Base-by-base conservation (phyloP, 2,888 invertebrate species). In the Plebejus melissa region DNA sequence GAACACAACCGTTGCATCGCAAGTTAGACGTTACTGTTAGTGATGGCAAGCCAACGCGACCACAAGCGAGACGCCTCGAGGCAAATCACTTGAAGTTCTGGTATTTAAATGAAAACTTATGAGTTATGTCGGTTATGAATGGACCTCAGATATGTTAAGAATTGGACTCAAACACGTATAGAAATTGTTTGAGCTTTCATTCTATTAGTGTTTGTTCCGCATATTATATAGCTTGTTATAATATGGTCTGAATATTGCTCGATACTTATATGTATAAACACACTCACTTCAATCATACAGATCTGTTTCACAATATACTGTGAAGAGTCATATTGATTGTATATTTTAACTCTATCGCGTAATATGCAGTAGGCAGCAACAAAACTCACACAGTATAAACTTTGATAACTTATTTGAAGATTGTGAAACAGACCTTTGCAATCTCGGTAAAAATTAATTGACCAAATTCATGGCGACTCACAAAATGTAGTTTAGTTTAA, bases 11-110 rank as follows among this genome's bases (percentile, higher is more conserved):
- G 65, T 36, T 65, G 65, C 65, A 36, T 13, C 65, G 22, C 11
- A 4, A 65, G 32, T 65, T 65, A 65, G 46, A 32, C 74, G 77
- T 80, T 80, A 80, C 78, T 65, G 77, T 80, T 80, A 80, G 78
- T 65, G 65, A 36, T 76, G 75, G 76, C 74, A 79, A 79, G 79
- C 79, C 79, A 79, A 77, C 76, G 76, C 77, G 77, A 79, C 78
- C 79, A 69, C 58, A 70, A 71, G 70, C 9, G 13, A 36, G 32
- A 65, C 65, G 11, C 32, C 60, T n/a, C 7, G 6, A 22, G 58
- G 58, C 13, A 4, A 13, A 16, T 54, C 54, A 54, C 50, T 50
- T 4, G 3, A 11, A 38, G 41, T 41, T 7, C 9, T 41, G 41
- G 41, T 46, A 46, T 46, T 46, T 46, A 46, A 46, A 46, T 2